phyloP scores from a whole-genome alignment of 2,113 vertebrate genomes.

The Ictalurus furcatus region DNA sequence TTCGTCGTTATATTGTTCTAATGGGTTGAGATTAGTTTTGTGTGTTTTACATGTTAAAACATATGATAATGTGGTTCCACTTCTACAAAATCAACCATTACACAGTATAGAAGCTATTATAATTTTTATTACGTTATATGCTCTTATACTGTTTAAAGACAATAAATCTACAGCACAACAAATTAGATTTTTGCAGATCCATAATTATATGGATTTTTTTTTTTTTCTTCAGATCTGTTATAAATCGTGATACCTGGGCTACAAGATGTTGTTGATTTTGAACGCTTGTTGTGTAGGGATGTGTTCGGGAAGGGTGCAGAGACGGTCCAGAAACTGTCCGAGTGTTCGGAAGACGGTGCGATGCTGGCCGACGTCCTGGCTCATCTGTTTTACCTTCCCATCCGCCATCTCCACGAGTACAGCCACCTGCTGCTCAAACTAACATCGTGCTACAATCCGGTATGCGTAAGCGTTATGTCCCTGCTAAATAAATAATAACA shows the following conservation, averaged over 20 bases:
- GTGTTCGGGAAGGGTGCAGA: slow-evolving; percentile 88
- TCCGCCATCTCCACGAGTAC: slow-evolving; percentile 85
- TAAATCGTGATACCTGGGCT: not conserved
- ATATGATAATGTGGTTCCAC: too few relatives aligned
- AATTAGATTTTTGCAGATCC: not conserved
- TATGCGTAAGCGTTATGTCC: slow-evolving; percentile 60
- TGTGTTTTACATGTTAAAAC: too few relatives aligned
- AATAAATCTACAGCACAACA: not conserved
- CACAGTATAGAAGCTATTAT: not conserved
- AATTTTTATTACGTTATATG: not conserved
- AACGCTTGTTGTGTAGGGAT: slow-evolving; percentile 72
- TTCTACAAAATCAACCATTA: too few relatives aligned
- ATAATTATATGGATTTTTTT: not conserved
- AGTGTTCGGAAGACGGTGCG: slow-evolving; percentile 80
- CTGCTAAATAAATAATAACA: not conserved
- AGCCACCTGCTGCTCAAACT: slow-evolving; percentile 88
- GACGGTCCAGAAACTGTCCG: slow-evolving; percentile 81
- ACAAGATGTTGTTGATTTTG: not conserved
- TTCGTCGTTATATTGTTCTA: too few relatives aligned
- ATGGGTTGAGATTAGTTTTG: too few relatives aligned
- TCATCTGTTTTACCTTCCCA: slow-evolving; percentile 86
- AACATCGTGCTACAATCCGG: slow-evolving; percentile 92
- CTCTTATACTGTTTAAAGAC: not conserved
- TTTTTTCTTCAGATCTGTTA: not conserved
- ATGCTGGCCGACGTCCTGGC: slow-evolving; percentile 80